Evolutionary conservation across 1,140 invertebrate species (phyloP), one percentile per base, ranked within the genome.

Genomic region (Pinna nobilis): DNA sequence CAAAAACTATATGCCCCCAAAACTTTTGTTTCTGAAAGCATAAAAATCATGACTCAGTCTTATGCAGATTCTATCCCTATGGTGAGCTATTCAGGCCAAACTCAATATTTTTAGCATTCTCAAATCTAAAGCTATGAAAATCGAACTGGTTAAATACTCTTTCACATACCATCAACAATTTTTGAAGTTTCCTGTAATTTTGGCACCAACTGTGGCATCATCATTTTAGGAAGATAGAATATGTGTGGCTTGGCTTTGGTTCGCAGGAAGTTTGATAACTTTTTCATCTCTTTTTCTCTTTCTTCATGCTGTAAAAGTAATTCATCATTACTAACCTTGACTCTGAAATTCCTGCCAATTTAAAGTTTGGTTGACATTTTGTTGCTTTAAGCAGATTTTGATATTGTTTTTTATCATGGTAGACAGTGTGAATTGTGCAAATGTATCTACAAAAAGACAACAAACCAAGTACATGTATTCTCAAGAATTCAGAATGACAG

Each of bases 241-340:
- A 99, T 92, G 53, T 93, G 91, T 32, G 97, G 97, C 84, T 95
- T 94, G 1, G 94, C 90, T 88, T 94, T 95, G 1, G 97, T 98
- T 85, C 93, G 92, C 79, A 99, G 97, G 83, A 96, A 98, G 86
- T 94, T 93, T 25, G 92, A 90, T 28, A 97, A 90, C 37, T 93
- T 92, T 77, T 92, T 92, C 68, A 96, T 94, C 50, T 94, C 92
- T 13, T 91, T 91, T 85, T 97, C 96, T 95, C 96, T 98, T 66
- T 92, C 92, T 79, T 97, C 93, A 87, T 92, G 90, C 92, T 93
- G 77, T 25, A 87, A 88, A 76, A 60, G 76, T 51, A n/a, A n/a
- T n/a, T n/a, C n/a, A n/a, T n/a, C n/a, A n/a, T n/a, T n/a, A n/a
- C n/a, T n/a, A n/a, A n/a, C n/a, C n/a, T n/a, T n/a, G 11, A 47